Evolutionary conservation across 2,113 vertebrate genomes (phyloP), one percentile per base, ranked within the genome.

Genomic region (Sceloporus undulatus): DNA sequence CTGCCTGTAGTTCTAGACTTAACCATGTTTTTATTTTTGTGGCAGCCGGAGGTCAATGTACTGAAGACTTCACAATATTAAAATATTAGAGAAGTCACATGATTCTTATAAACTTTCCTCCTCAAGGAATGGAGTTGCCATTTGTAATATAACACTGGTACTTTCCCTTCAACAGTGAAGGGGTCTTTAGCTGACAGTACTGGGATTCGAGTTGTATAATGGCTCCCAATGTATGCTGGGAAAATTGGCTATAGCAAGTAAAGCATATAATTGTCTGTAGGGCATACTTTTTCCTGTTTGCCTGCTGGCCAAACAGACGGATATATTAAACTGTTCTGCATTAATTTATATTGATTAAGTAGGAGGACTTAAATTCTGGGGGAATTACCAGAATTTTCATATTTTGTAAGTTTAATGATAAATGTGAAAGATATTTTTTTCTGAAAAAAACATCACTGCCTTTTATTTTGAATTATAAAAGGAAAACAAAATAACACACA

Each of bases 21-120:
- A 75, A n/a, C 23, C 5, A 1, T 54, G 40, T 73, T 85, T 65
- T 85, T 79, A 52, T 85, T 29, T 81, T 62, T 80, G 38, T 48
- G 79, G 25, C 21, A 75, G 11, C 29, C 27, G 19, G 7, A 74
- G 68, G 68, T 65, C 66, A 42, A 21, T 27, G 52, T 11, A 21
- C 48, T 66, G 54, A 38, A 80, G 9, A 88, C 48, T 62, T 68
- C n/a, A 54, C 79, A 75, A 70, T 48, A 74, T 38, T 81, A 68
- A 79, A 59, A 84, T 14, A 79, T 84, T 42, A 84, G 82, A 42
- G 62, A 21, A 27, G 34, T 79, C n/a, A 79, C n/a, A 80, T 62
- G 42, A 80, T 89, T 78, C 68, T 54, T 66, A 74, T 85, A 89
- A 80, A 85, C 40, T 21, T 38, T 25, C 40, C 27, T 73, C 40